Evolutionary conservation across 2,888 invertebrate species (phyloP), one percentile per base, ranked within the genome.

Genomic region (Myathropa florea): DNA sequence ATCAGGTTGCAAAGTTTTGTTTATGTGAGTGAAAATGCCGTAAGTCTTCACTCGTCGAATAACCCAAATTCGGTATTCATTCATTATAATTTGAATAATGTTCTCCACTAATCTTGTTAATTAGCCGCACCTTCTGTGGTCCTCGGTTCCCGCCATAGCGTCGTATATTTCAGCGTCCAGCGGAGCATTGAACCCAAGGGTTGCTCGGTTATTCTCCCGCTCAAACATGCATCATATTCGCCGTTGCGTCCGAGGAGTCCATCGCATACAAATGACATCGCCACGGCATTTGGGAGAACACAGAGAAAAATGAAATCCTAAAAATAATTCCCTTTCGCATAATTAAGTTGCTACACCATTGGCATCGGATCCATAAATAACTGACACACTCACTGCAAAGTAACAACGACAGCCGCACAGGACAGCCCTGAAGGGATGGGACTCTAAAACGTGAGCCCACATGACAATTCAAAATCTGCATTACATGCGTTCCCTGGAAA

Each of bases 401-500:
- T 4, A 46, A 71, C 36, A 64, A 36, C 46, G 36, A 64, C 53
- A 61, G 36, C n/a, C 14, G 24, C 12, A 46, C 14, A 57, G 36
- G 18, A 46, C 57, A 57, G 60, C 63, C 39, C 53, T 71, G 33
- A 53, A 78, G 71, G 72, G 70, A 72, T 57, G 57, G 57, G 46
- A 7, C 57, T 24, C 53, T 46, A 21, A 61, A 26, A 78, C 72
- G 64, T 78, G 72, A 83, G 64, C 77, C 82, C 82, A 77, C 65
- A 82, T 78, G 67, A 72, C 77, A 71, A 67, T 24, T 24, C 55
- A 28, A 59, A 75, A 65, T 78, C 67, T 64, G 75, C 70, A 75
- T 76, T 75, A 67, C 53, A 71, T 84, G 81, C 71, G 59, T 81
- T 85, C 81, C 21, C 57, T 63, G 64, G 76, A 85, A 84, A 57